A percentile compares a stretch with the other conserved stretches of the same genome.
Evolutionary conservation across 2,113 vertebrate species (phyloP).

Genomic region (Seriola quinqueradiata): DNA sequence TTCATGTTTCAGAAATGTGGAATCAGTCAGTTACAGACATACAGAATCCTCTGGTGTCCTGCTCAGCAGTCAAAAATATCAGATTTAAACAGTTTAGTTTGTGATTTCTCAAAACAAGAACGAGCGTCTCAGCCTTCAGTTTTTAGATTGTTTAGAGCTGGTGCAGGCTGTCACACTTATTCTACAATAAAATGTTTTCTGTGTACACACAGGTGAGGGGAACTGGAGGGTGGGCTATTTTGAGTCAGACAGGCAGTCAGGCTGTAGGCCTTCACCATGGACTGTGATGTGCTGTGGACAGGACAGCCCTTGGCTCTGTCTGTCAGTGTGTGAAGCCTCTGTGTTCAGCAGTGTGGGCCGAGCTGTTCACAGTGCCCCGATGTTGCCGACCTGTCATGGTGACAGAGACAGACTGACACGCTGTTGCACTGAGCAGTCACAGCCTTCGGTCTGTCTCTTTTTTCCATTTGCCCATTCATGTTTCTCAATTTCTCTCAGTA

Average conservation of each 20-base stretch:
- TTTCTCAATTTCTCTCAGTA: conserved; percentile 46
- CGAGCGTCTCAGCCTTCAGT: conserved; percentile 4
- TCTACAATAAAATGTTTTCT: conserved; percentile 8
- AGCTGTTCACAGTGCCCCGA: conserved; percentile 60
- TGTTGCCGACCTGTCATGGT: conserved; percentile 65
- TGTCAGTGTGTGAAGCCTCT: conserved; percentile 71
- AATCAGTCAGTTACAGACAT: conserved; percentile 29
- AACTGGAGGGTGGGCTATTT: conserved; percentile 18
- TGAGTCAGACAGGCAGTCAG: conserved; percentile 24
- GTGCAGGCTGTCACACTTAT: neutral
- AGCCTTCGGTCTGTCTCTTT: conserved; percentile 54
- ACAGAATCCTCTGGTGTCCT: conserved; percentile 33
- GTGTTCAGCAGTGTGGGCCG: conserved; percentile 57
- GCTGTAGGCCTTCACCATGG: neutral
- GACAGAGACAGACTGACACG: conserved; percentile 72
- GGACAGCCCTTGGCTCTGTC: conserved; percentile 70
- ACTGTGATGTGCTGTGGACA: conserved; percentile 64
- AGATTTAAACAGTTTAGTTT: conserved; percentile 32
- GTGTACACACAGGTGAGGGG: conserved; percentile 33
- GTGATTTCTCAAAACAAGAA: conserved; percentile 40
- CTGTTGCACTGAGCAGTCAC: conserved; percentile 57
- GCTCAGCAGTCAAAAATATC: conserved; percentile 8
- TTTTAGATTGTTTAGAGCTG: neutral
- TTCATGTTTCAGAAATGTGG: conserved; percentile 53
- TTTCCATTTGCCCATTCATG: conserved; percentile 44